phyloP scores from a whole-genome alignment of 2,888 invertebrate species.

The Lasioglossum villosulum region DNA sequence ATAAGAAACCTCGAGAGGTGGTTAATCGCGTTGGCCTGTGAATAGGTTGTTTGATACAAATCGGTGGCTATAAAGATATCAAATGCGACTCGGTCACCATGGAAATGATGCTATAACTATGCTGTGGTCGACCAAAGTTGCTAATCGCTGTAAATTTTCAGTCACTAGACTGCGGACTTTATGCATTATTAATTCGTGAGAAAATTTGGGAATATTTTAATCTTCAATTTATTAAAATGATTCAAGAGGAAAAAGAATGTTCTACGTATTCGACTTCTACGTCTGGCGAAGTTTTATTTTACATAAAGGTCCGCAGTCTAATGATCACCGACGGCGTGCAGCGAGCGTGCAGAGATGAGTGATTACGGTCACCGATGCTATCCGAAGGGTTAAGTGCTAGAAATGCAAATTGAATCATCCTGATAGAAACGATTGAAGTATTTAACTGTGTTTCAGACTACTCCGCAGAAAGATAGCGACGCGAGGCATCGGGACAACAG shows the following conservation, averaged over 20 bases:
- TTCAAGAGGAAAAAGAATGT: too few species aligned
- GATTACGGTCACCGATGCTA: not conserved
- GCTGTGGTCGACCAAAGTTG: not conserved
- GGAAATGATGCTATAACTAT: not conserved
- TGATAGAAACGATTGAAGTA: not conserved
- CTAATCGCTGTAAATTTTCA: too few species aligned
- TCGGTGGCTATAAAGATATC: not conserved
- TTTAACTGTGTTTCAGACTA: not conserved
- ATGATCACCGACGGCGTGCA: too few species aligned
- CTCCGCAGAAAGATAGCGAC: not conserved
- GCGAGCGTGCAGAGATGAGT: not conserved
- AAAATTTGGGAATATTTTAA: too few species aligned
- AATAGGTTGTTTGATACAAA: not conserved
- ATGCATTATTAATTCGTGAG: too few species aligned
- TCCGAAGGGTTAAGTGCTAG: not conserved
- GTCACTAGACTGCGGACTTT: not conserved
- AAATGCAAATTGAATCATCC: not conserved
- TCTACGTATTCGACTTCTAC: too few species aligned
- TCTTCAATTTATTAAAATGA: too few species aligned
- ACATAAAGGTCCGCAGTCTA: too few species aligned
- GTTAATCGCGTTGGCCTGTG: not conserved
- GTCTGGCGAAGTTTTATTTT: too few species aligned
- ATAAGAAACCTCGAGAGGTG: not conserved
- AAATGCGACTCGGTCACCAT: not conserved
- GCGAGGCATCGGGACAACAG: too few species aligned